These are phyloP conservation scores for Galbula dea DNA, from an alignment of 2,113 vertebrate species.

Conservation along the genomic window DNA sequence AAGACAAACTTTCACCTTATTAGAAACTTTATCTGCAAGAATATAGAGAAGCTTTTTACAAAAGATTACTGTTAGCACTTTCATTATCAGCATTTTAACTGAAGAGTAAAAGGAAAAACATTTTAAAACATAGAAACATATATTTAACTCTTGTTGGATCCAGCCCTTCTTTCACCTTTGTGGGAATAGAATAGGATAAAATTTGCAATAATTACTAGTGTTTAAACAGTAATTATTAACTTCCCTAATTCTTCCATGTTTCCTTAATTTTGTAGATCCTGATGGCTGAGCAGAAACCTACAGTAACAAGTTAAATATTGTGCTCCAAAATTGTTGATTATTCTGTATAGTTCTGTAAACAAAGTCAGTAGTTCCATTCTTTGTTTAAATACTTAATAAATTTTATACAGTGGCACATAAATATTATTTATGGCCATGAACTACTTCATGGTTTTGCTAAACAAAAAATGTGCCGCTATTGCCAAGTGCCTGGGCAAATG, in stretches of 20 bases:
- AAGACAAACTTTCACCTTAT: background rate
- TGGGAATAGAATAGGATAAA: background rate
- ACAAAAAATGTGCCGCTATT: background rate
- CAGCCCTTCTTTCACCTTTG: background rate
- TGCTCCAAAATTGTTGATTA: no score
- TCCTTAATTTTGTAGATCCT: background rate
- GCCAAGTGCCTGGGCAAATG: background rate
- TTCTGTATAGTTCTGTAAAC: background rate
- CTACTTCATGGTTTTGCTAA: background rate
- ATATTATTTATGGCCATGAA: background rate
- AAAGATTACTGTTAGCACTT: background rate
- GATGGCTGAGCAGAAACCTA: background rate
- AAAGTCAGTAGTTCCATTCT: background rate
- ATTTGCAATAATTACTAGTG: background rate
- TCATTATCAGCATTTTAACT: background rate
- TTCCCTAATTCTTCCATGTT: background rate
- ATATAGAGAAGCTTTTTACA: background rate
- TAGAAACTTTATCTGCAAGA: background rate
- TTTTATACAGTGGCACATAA: background rate
- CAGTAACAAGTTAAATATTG: background rate
- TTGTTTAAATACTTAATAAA: background rate
- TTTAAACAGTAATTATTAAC: background rate
- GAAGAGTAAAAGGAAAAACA: background rate
- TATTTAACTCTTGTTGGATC: background rate
- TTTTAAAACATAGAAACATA: background rate